Evolutionary conservation across 2,888 invertebrate genomes (phyloP).

Genomic region (Dicyrtomina minuta): DNA sequence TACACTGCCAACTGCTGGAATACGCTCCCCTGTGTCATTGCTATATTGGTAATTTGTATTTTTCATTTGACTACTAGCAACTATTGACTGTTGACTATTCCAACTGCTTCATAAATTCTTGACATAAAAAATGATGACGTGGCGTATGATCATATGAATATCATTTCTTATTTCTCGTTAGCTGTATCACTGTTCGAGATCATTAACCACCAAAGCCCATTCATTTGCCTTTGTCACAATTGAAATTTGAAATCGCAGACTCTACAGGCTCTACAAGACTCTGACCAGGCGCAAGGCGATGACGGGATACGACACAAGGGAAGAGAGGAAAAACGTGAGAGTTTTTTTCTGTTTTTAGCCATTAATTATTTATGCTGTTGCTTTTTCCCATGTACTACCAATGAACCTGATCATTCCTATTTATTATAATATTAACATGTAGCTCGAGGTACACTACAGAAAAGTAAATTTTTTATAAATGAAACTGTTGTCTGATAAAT

Average conservation of each 20-base stretch:
- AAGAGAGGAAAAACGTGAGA: conserved; percentile 3
- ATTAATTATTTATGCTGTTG: conserved; percentile 12
- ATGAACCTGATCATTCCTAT: too few relatives aligned
- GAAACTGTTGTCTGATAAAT: too few relatives aligned
- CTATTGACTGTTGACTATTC: not conserved
- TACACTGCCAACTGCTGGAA: too few relatives aligned
- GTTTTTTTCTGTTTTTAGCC: not conserved
- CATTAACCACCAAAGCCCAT: not conserved
- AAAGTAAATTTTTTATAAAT: too few relatives aligned
- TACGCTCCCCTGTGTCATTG: too few relatives aligned
- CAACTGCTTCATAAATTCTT: too few relatives aligned
- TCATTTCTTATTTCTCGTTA: not conserved
- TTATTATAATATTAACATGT: too few relatives aligned
- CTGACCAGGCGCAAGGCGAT: not conserved
- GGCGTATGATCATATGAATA: not conserved
- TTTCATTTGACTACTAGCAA: not conserved
- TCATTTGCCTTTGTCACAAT: too few relatives aligned
- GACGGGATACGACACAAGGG: not conserved
- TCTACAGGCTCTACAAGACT: not conserved
- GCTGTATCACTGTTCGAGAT: not conserved
- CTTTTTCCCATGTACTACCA: too few relatives aligned
- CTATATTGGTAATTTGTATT: not conserved
- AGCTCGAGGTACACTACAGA: too few relatives aligned
- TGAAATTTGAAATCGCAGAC: not conserved
- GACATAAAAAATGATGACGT: not conserved